Evolutionary conservation across 2,113 vertebrate species (phyloP).

Genomic region (Psittacula cyanocephala): DNA sequence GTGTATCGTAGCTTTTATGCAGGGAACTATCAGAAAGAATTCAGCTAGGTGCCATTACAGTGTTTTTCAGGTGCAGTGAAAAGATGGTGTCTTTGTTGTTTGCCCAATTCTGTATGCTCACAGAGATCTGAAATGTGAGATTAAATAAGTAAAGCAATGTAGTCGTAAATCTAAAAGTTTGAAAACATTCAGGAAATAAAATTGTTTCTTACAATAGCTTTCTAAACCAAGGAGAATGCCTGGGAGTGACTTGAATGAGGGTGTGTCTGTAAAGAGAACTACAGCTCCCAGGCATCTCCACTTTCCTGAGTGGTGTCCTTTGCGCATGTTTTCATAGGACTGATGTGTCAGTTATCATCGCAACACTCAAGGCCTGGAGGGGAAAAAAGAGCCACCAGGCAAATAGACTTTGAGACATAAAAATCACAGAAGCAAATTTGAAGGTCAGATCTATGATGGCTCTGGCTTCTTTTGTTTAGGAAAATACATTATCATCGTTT

Average conservation of each 20-base stretch:
- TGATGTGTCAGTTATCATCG: neutral
- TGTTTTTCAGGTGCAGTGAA: neutral
- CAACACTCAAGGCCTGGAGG: neutral
- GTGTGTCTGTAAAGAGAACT: neutral
- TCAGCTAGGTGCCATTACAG: neutral
- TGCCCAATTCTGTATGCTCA: neutral
- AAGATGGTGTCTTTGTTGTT: neutral
- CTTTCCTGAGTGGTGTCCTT: neutral
- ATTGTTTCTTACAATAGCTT: neutral
- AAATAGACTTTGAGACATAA: neutral
- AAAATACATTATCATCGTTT: slow-evolving; percentile 31
- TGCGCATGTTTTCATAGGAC: neutral
- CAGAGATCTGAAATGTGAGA: neutral
- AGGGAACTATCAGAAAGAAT: neutral
- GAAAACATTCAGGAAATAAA: neutral
- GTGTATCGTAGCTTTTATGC: neutral
- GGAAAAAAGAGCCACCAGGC: neutral
- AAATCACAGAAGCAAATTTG: neutral
- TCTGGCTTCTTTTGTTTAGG: slow-evolving; percentile 50
- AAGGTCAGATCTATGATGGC: slow-evolving; percentile 33
- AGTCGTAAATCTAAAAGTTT: neutral
- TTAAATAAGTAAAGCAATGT: neutral
- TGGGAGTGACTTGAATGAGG: neutral
- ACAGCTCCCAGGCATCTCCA: neutral
- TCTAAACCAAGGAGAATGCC: neutral